These are phyloP conservation scores for Ascaphus truei DNA, from an alignment of 2,113 vertebrate species.

Conservation along the genomic window DNA sequence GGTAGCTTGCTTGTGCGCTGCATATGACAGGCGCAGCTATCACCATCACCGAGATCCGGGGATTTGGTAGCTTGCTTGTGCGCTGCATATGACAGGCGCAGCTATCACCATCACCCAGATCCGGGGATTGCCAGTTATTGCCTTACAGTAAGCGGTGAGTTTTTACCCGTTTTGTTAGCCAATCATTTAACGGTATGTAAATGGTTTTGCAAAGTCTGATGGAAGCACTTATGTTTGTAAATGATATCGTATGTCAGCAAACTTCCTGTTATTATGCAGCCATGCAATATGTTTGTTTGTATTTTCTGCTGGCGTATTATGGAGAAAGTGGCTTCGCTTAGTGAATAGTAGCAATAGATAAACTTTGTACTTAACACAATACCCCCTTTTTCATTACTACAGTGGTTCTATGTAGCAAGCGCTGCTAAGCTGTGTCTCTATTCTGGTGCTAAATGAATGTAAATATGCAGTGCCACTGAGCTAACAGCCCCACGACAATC, in stretches of 20 bases:
- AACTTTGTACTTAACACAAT: not conserved
- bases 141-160: slow-evolving; percentile 9
- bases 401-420: too few species aligned
- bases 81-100: too few species aligned
- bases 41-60: not conserved
- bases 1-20: too few species aligned
- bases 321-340: not conserved
- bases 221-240: slow-evolving; percentile 26
- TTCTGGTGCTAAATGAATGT: too few species aligned
- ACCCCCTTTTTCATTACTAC: too few species aligned
- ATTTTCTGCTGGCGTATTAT: not conserved
- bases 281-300: not conserved
- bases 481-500: too few species aligned
- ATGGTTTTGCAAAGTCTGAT: not conserved
- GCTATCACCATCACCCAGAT: too few species aligned
- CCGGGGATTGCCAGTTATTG: not conserved
- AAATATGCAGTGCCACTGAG: too few species aligned
- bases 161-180: not conserved
- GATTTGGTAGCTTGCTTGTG: too few species aligned
- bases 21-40: too few species aligned
- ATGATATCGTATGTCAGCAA: not conserved
- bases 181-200: not conserved
- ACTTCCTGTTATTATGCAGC: too few species aligned
- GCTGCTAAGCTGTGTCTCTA: too few species aligned
- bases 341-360: not conserved